Conservation (phyloP, 2,797 vertebrate species). For the Hydrolagus colliei region DNA sequence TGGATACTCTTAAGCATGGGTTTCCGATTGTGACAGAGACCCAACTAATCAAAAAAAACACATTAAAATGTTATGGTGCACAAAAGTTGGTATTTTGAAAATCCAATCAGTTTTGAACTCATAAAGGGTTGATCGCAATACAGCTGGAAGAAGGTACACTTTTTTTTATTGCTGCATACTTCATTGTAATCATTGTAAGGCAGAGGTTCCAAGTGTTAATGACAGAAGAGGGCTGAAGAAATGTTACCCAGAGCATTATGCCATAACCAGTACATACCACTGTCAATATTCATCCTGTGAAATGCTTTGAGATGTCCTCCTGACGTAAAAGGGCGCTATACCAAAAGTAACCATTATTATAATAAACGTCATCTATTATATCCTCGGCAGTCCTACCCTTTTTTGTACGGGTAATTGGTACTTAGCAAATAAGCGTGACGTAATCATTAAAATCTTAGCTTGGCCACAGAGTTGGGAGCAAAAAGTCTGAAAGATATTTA, state of each 20-base stretch:
- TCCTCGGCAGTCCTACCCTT: background rate
- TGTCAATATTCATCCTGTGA: background rate
- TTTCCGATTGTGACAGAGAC: background rate
- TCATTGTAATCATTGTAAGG: background rate
- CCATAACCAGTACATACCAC: background rate
- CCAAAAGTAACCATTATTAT: background rate
- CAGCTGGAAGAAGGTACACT: background rate
- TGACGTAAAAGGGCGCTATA: background rate
- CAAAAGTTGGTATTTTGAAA: background rate
- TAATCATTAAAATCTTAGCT: background rate
- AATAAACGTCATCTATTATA: background rate
- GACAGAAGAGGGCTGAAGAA: background rate
- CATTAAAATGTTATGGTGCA: background rate
- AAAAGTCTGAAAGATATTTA: background rate
- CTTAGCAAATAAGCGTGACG: background rate
- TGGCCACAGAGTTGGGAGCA: background rate
- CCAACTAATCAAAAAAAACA: too few species aligned
- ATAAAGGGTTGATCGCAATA: background rate
- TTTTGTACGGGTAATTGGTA: too few species aligned
- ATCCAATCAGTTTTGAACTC: background rate
- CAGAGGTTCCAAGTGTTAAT: background rate
- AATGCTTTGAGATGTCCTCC: background rate
- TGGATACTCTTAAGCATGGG: background rate
- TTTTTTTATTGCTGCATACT: background rate
- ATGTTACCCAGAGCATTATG: background rate